Evolutionary conservation across 2,888 invertebrate genomes (phyloP).

Genomic region (Orthosia gracilis): DNA sequence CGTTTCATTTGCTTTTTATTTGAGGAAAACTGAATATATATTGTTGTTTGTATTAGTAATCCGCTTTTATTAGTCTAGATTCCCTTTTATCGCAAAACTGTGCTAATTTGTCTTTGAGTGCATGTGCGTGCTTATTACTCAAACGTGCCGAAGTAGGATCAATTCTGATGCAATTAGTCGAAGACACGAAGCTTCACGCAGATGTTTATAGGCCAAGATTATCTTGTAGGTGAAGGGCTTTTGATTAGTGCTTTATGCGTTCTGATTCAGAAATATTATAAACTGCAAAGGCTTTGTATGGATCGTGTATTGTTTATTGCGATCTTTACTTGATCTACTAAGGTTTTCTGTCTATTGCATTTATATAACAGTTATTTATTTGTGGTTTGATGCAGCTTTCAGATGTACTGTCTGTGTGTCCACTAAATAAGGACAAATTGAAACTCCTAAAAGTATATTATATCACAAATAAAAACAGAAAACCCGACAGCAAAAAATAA

Average conservation of each 20-base stretch:
- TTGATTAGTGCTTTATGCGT: constrained; percentile 1
- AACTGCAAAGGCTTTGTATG: not conserved
- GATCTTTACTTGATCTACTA: not conserved
- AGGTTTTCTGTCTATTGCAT: not conserved
- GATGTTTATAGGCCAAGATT: constrained; percentile 45
- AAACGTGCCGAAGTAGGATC: constrained; percentile 20
- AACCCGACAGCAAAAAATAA: too few species aligned
- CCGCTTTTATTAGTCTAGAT: not conserved
- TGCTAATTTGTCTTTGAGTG: not conserved
- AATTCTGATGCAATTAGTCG: constrained; percentile 39
- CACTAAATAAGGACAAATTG: not conserved
- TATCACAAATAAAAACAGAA: too few species aligned
- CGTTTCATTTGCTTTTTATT: not conserved
- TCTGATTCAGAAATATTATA: not conserved
- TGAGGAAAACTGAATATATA: not conserved
- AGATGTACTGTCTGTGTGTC: too few species aligned
- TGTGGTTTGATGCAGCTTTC: not conserved
- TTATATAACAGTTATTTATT: constrained; percentile 1
- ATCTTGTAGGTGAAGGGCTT: constrained; percentile 39
- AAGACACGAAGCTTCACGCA: constrained; percentile 24
- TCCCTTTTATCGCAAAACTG: constrained; percentile 5
- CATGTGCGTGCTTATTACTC: constrained; percentile 18
- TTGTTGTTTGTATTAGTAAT: not conserved
- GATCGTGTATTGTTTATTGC: not conserved
- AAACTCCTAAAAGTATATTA: too few species aligned